phyloP scores from a whole-genome alignment of 2,888 invertebrate species.

The Cabera pusaria region DNA sequence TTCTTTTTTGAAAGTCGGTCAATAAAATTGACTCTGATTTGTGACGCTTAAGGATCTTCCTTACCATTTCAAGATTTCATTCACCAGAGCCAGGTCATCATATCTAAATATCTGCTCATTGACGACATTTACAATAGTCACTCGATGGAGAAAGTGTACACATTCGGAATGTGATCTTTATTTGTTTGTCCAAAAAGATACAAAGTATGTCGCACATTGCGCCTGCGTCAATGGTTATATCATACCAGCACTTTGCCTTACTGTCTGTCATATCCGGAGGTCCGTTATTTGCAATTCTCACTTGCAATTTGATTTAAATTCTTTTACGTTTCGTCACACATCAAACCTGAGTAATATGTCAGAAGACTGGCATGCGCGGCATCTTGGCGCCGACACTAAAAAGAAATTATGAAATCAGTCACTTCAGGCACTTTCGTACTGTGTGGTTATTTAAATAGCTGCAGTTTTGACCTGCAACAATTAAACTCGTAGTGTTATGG shows the following conservation, averaged over 20 bases:
- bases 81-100: conserved; percentile 3
- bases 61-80: conserved; percentile 2
- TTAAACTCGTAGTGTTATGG: too few species aligned
- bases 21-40: too few species aligned
- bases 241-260: conserved; percentile 29
- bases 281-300: conserved; percentile 47
- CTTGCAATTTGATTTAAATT: conserved; percentile 46
- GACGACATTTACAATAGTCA: conserved; percentile 25
- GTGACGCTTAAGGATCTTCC: too few species aligned
- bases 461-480: too few species aligned
- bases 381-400: conserved; percentile 13
- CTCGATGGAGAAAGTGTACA: conserved; percentile 32
- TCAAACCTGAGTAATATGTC: conserved; percentile 19
- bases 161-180: conserved; percentile 49
- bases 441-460: too few species aligned
- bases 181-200: conserved; percentile 51
- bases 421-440: not conserved
- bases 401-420: conserved; percentile 7
- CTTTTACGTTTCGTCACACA: conserved; percentile 39
- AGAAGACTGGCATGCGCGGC: conserved; percentile 9
- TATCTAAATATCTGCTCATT: conserved; percentile 16
- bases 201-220: conserved; percentile 53
- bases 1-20: too few species aligned
- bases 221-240: conserved; percentile 60
- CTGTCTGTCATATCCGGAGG: conserved; percentile 42